A percentile compares a stretch with the other conserved stretches of the same genome.
Evolutionary conservation across 2,113 vertebrate genomes (phyloP).

Genomic region (Tursiops truncatus): DNA sequence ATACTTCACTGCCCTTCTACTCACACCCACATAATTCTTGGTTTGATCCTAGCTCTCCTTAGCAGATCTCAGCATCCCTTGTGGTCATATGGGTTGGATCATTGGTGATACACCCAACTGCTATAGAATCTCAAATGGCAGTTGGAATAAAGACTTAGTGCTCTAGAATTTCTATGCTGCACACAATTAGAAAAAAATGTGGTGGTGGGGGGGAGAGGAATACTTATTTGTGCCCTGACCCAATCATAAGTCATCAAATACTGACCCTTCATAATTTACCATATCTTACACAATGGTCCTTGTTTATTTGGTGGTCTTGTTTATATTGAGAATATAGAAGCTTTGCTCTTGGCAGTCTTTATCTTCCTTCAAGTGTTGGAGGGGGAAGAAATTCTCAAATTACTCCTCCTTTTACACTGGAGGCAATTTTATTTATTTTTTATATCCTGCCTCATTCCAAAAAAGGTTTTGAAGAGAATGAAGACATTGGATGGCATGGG

Average conservation of each 20-base stretch:
- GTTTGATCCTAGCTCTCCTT: neutral
- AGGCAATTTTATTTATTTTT: conserved; percentile 41
- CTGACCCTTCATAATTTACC: neutral
- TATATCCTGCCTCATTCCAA: conserved; percentile 58
- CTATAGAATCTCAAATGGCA: neutral
- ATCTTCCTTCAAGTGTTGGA: conserved; percentile 1
- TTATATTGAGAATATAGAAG: neutral
- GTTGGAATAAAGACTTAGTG: neutral
- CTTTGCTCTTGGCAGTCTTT: neutral
- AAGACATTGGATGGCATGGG: conserved; percentile 68
- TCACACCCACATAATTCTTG: neutral
- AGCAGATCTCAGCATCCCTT: neutral
- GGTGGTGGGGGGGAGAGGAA: neutral
- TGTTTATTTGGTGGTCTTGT: neutral
- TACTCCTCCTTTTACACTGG: conserved; percentile 1
- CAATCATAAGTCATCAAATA: neutral
- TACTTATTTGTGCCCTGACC: neutral
- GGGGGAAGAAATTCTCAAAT: conserved; percentile 22
- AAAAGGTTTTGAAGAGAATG: conserved; percentile 63
- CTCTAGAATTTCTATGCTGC: neutral
- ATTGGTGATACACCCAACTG: neutral
- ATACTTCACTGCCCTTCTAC: neutral
- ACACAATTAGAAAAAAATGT: neutral
- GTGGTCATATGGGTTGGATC: neutral
- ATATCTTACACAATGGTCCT: neutral